Evolutionary conservation across 2,888 invertebrate species (phyloP), one percentile per base, ranked within the genome.

Genomic region (Cephus nigrinus): DNA sequence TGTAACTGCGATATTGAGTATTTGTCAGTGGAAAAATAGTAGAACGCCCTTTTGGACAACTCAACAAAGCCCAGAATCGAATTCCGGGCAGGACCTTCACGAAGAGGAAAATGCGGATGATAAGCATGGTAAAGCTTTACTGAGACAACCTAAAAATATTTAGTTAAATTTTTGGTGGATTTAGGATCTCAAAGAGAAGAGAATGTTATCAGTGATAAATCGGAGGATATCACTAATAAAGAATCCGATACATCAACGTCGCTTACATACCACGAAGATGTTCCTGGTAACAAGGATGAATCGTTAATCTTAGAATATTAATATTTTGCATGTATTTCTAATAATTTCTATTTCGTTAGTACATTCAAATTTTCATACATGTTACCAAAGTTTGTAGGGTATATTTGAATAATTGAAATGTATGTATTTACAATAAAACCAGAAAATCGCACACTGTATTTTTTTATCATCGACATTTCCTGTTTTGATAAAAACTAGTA

Each of bases 21-120:
- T 90, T 0, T 93, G 93, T 9, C 92, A 92, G 78, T 94, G 93
- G 93, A 94, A 93, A 83, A 88, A 93, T 34, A 86, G 88, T 0
- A 89, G 91, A 34, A 82, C 88, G 0, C 89, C 91, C 12, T 93
- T 93, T 92, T 93, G 93, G 93, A 78, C 31, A 55, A 23, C 2
- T 23, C 55, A 55, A 55, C 23, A 55, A 23, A 55, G 55, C 9
- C 55, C 55, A 23, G 23, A 5, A 55, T 55, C 55, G 55, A 55
- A 5, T 55, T 55, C 55, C 55, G 55, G 55, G 9, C 55, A 55
- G 23, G 55, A 55, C 2, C 23, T 55, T 55, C 55, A 55, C 23
- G 23, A 55, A 55, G 55, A 55, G 5, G 55, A 23, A 55, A 55
- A 5, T 55, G 55, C 23, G 23, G 55, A 55, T 15, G 55, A 55